phyloP scores from a whole-genome alignment of 2,888 invertebrate species.

The Drosophila bunnanda region DNA sequence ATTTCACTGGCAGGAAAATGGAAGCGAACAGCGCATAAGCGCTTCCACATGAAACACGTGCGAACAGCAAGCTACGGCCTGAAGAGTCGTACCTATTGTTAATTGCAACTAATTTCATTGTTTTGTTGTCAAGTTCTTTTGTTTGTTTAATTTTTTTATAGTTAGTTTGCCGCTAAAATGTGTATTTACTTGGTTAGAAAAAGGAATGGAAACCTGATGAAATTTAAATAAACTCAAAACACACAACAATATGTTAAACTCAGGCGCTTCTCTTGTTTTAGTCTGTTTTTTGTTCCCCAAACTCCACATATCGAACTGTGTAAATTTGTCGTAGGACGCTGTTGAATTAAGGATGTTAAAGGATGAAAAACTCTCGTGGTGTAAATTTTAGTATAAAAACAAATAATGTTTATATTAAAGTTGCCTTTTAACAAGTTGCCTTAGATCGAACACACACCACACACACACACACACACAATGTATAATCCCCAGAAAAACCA shows the following conservation, averaged over 20 bases:
- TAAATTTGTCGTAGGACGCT: constrained; percentile 16
- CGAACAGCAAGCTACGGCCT: constrained; percentile 4
- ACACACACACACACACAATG: constrained; percentile 27
- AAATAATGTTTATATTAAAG: constrained; percentile 72
- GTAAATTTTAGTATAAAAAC: constrained; percentile 48
- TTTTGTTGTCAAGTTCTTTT: constrained; percentile 41
- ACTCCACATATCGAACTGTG: constrained; percentile 42
- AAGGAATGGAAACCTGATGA: constrained; percentile 13
- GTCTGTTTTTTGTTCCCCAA: background rate
- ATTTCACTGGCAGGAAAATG: constrained; percentile 17
- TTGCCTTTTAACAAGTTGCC: constrained; percentile 84
- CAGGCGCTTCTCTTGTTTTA: background rate
- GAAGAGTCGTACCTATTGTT: constrained; percentile 22
- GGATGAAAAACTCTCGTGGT: constrained; percentile 25
- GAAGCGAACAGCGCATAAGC: background rate
- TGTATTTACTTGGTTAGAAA: constrained; percentile 12
- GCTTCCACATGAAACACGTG: constrained; percentile 6
- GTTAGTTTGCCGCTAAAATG: background rate
- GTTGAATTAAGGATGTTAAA: constrained; percentile 10
- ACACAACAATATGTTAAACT: background rate
- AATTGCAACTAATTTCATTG: constrained; percentile 26
- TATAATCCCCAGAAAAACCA: constrained; percentile 45
- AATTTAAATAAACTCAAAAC: constrained; percentile 21
- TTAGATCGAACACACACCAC: constrained; percentile 66
- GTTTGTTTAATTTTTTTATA: constrained; percentile 25